Conservation (phyloP, 2,113 vertebrate genomes). For the Phalacrocorax pelagicus region DNA sequence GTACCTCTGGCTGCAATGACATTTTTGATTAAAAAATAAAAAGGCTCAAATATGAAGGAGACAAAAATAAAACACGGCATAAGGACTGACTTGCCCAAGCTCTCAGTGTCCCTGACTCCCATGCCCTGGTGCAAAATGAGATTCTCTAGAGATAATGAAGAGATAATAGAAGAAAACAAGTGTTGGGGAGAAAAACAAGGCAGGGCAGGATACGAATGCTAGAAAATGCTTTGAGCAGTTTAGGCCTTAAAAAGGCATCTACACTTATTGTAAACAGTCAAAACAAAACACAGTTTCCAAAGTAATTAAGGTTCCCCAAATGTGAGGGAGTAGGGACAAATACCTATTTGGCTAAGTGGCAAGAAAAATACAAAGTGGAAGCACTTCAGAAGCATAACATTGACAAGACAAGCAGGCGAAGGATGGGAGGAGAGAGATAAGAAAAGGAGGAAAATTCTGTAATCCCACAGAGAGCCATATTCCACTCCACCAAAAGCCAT, state of each 20-base stretch:
- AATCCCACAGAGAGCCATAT: constrained; percentile 76
- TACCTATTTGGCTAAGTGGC: constrained; percentile 45
- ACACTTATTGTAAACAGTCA: neutral
- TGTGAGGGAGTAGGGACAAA: constrained; percentile 17
- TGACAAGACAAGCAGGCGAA: constrained; percentile 24
- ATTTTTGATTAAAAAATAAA: constrained; percentile 43
- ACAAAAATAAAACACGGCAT: constrained; percentile 8
- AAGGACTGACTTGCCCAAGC: neutral
- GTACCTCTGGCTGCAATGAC: neutral
- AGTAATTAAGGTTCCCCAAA: constrained; percentile 64
- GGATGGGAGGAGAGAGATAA: constrained; percentile 64
- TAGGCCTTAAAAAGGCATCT: constrained; percentile 28
- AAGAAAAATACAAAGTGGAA: constrained; percentile 47
- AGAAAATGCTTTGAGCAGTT: neutral
- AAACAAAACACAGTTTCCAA: constrained; percentile 44
- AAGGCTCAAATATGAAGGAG: constrained; percentile 4
- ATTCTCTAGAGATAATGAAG: neutral
- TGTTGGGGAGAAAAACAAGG: neutral
- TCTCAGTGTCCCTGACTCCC: neutral
- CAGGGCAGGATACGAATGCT: neutral
- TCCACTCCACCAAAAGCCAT: constrained; percentile 70
- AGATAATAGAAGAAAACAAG: neutral
- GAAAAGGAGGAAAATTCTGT: constrained; percentile 67
- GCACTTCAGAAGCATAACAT: constrained; percentile 17
- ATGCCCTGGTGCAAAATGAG: neutral